Evolutionary conservation across 92 coral and sea anemone genomes (phyloP).

Genomic region (Porites evermanni): DNA sequence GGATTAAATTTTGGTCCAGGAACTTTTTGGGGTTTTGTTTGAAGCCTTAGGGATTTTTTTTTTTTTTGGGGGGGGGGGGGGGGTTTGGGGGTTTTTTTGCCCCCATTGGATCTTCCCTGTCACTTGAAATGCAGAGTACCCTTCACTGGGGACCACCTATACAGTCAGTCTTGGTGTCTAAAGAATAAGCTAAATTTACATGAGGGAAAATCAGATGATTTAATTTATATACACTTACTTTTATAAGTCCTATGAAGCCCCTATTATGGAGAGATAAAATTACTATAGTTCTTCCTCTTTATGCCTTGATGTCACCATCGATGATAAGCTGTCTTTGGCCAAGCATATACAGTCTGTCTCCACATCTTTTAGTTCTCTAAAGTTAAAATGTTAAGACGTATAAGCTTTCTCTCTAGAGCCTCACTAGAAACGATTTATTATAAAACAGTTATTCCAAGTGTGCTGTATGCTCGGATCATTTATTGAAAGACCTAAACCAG

Average conservation of each 20-base stretch:
- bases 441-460: conserved; percentile 54
- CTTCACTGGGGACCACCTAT: too few species aligned
- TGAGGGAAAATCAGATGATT: not conserved
- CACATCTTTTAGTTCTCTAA: conserved; percentile 40
- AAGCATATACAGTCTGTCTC: conserved; percentile 42
- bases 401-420: conserved; percentile 35
- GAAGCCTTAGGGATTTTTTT: too few species aligned
- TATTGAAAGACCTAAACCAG: not conserved
- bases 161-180: not conserved
- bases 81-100: too few species aligned
- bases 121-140: too few species aligned
- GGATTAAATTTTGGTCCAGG: too few species aligned
- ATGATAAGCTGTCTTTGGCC: conserved; percentile 55
- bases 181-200: not conserved
- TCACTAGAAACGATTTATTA: conserved; percentile 49
- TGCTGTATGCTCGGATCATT: not conserved
- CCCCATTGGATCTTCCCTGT: too few species aligned
- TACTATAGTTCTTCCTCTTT: conserved; percentile 38
- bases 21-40: too few species aligned
- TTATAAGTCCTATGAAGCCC: conserved; percentile 34
- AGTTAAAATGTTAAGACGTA: conserved; percentile 31
- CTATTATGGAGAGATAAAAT: conserved; percentile 28
- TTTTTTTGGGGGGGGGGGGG: too few species aligned
- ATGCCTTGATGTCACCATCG: conserved; percentile 54
- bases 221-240: conserved; percentile 13